Evolutionary conservation across 2,113 vertebrate genomes (phyloP).

Genomic region (Cryptomyrus ogoouensis): DNA sequence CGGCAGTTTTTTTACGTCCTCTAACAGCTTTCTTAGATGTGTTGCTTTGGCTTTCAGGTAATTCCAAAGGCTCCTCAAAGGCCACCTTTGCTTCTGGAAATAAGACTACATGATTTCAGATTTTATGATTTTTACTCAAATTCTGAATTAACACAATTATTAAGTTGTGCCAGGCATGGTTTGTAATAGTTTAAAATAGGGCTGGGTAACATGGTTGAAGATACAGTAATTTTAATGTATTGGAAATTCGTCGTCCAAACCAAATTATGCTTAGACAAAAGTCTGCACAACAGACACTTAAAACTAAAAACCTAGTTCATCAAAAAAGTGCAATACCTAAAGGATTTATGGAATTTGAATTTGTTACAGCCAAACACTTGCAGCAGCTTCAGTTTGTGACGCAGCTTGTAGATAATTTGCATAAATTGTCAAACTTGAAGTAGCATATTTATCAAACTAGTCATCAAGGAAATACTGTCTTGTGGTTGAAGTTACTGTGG

Average conservation of each 20-base stretch:
- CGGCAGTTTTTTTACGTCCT: not conserved
- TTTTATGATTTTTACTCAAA: not conserved
- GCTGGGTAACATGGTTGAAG: not conserved
- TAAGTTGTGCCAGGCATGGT: not conserved
- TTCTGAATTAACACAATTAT: not conserved
- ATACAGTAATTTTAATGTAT: not conserved
- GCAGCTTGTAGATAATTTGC: not conserved
- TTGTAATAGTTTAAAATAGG: not conserved
- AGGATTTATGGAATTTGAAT: not conserved
- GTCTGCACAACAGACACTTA: not conserved
- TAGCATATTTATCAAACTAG: not conserved
- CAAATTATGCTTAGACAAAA: not conserved
- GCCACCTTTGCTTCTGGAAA: conserved; percentile 26
- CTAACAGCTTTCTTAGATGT: conserved; percentile 3
- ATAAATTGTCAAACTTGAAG: not conserved
- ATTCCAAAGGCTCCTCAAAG: conserved; percentile 20
- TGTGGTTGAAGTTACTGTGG: not conserved
- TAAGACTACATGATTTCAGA: not conserved
- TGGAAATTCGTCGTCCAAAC: not conserved
- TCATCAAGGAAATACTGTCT: not conserved
- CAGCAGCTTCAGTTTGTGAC: not conserved
- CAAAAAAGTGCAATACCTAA: not conserved
- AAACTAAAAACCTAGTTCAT: not conserved
- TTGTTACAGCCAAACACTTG: not conserved
- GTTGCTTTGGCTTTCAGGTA: not conserved